Base-by-base conservation (phyloP, 2,113 vertebrate genomes). In the Odontesthes bonariensis region DNA sequence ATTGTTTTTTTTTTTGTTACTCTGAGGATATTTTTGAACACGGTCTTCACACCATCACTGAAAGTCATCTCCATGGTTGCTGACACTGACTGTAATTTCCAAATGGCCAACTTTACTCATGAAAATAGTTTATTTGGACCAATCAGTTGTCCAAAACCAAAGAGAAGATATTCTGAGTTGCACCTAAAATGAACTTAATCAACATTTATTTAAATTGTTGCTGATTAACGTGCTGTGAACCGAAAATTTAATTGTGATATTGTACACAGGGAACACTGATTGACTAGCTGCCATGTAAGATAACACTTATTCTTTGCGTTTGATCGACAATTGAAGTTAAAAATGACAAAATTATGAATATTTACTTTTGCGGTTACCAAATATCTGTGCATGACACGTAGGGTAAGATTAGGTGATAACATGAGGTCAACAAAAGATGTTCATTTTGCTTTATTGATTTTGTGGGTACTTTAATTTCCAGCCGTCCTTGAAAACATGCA, bases 401-500 rank as follows among this genome's bases (percentile, higher is more conserved):
- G 20, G 14, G 20, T 12, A 10, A 8, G 16, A 40, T 2, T 0
- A 19, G 31, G 4, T 11, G 4, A 19, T 27, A n/a, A 22, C 7
- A 6, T 3, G 5, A 44, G 10, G 40, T 14, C 8, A 23, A 31
- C 12, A 11, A 47, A 46, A 49, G 9, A 17, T 27, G 38, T 61
- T 66, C 5, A 20, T 75, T 59, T 49, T 7, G 11, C 31, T 19
- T 16, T 58, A 77, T 84, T 62, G 66, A 83, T 66, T 77, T 56
- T 67, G 59, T 55, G 68, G 66, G 62, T 14, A 20, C 5, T 68
- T 67, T 77, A 17, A 60, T 77, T 82, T 80, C 32, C 60, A 77
- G n/a, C 13, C 13, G 17, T 79, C 51, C 66, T 55, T 79, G 63
- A 86, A 72, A 87, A 77, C 82, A 77, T 20, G 60, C 32, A 38